Base-by-base conservation (phyloP, 2,797 vertebrate genomes). In the Carapus acus region DNA sequence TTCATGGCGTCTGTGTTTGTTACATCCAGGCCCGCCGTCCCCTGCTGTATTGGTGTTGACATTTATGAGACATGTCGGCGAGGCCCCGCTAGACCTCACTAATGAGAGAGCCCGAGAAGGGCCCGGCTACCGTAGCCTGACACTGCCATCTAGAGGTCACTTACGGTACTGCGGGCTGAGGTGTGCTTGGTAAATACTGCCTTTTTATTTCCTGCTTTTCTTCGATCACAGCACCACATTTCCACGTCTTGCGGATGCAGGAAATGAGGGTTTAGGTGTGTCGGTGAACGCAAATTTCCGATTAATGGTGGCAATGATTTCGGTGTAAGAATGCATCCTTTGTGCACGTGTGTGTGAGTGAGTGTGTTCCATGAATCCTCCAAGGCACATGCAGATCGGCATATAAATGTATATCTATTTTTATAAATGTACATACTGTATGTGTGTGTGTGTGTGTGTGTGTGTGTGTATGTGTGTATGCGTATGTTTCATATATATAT, bases 31-130 rank as follows among this genome's bases (percentile, higher is more conserved):
- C 89, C 86, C 89, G 90, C 90, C 88, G 90, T 92, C 93, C 91
- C 92, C 91, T 87, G 89, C 91, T 93, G 92, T 90, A 95, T 91
- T 89, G 89, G 90, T 89, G 92, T 92, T 91, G 92, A 94, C 92
- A 91, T 94, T 94, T 93, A 92, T 96, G 91, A 91, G 92, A 91
- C 91, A 86, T 91, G 93, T 93, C 88, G 89, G 90, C 90, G 92
- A 88, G 90, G 91, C 90, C 88, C 88, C 80, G 70, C 76, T 76
- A 80, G 75, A 83, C 74, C 75, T 71, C 77, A 81, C 80, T 87
- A 83, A 85, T 88, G 79, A 86, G 81, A 70, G 58, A 49, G 57
- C 66, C 3, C n/a, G 33, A 41, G 34, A 50, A 52, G 53, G 9
- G 5, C 40, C 49, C 17, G 51, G 36, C 54, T 76, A 71, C 44